Evolutionary conservation across 2,888 invertebrate species (phyloP), one percentile per base, ranked within the genome.

Genomic region (Trachelus iudaicus): DNA sequence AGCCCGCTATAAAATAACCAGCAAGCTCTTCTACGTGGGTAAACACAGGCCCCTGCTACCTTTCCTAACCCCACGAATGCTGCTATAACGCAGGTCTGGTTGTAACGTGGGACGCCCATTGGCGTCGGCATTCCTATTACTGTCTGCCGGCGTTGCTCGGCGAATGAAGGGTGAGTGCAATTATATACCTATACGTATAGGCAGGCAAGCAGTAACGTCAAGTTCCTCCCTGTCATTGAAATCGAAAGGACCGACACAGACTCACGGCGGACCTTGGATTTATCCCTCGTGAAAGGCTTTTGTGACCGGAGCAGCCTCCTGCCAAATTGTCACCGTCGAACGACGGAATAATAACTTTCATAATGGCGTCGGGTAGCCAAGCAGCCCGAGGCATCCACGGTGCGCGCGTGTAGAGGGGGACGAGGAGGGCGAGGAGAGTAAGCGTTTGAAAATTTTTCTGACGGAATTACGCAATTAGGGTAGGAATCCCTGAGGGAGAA

Each of bases 1-100:
- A 73, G 76, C 13, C 33, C 15, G 33, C 34, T 23, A 37, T 73
- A 73, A 73, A 68, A 73, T 56, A 73, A 77, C 73, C 76, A 56
- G 56, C 76, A 40, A 73, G 15, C 73, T 35, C 73, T 35, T 56
- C 15, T 33, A 30, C n/a, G n/a, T 31, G 34, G 12, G 34, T 68
- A 73, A 77, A 73, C 71, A 77, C 34, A n/a, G 30, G 30, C 31
- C 69, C 35, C 1, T 3, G 13, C 15, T 34, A 33, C 31, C 23
- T 23, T 23, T 56, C 23, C 23, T 56, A 56, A 6, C 23, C 23
- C 23, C 23, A 23, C 23, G 56, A 23, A 23, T 1, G 23, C 56
- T 2, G 4, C 2, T 56, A 56, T 56, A 56, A 56, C 23, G 23
- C 56, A 56, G 9, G 56, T 56, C 56, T 56, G 56, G 9, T 23